Base-by-base conservation (phyloP, 2,888 invertebrate genomes). In the Argyresthia albistria region DNA sequence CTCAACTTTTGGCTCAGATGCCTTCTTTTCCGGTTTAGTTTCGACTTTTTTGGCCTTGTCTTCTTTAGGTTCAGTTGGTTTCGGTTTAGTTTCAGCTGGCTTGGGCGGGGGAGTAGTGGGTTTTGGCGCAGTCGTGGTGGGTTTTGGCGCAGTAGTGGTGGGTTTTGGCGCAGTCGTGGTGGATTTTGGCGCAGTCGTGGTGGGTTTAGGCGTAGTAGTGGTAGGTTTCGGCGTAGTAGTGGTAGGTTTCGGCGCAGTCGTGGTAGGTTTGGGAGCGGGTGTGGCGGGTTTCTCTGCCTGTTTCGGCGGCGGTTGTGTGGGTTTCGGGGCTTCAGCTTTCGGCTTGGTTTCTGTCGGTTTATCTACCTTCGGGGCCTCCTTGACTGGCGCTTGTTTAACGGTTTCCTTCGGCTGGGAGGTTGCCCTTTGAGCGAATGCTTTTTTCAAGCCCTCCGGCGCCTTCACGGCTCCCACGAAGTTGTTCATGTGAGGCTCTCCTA, bases 401-500 rank as follows among this genome's bases (percentile, higher is more conserved):
- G 39, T 55, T 55, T 60, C 55, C 58, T 63, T 62, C 1, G 59
- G 58, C 35, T 60, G 59, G 12, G 51, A 56, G 37, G 37, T 52
- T 36, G 60, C 50, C 36, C 61, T 60, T 35, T 46, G 25, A 50
- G 62, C 58, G 57, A 79, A 87, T 0, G 87, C 82, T 59, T 77
- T 79, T 56, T 76, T 76, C 16, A 90, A 75, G 39, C 78, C 75
- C 53, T 89, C 79, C 1, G 89, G 87, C 10, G 89, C 82, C 39
- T 92, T 89, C n/a, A 93, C 88, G 52, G 91, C 88, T 0, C 88
- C 92, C 47, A 95, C 70, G 61, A 88, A 93, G 53, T 90, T 81
- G 64, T 91, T 91, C 9, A 35, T 8, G 59, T 89, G 90, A 0
- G 95, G 94, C 12, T 90, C 90, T 15, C 94, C 95, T 37, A 93